Base-by-base conservation (phyloP, 1,140 invertebrate genomes). In the Mylabris phalerata region DNA sequence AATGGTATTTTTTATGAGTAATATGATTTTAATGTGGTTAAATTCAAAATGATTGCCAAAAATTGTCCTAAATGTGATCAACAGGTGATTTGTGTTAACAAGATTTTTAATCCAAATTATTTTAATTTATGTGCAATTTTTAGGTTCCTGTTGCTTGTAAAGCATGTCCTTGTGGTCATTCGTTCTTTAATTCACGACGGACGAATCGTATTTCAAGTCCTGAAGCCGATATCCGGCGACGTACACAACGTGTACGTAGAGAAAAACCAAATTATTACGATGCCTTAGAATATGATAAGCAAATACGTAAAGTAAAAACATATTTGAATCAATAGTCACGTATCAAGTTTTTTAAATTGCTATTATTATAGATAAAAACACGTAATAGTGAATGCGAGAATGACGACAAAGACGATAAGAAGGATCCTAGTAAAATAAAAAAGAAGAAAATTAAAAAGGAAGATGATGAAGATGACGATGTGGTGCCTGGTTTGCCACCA, bases 201-300 rank as follows among this genome's bases (percentile, higher is more conserved):
- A 83, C 79, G 47, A 80, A 80, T 0, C 79, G 62, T 66, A 56
- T 66, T 43, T 55, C 64, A 61, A 63, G 65, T 51, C 67, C 65
- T 24, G 71, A 65, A 48, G 75, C 71, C 45, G 79, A 81, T 55
- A 78, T 78, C 41, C 75, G 81, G 43, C 67, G 88, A 43, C 75
- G 88, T 57, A 90, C 88, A 0, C 86, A 86, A 63, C 74, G 89
- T 54, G 84, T 90, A 10, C 83, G 88, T 66, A 73, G 89, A 50
- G 85, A 87, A 55, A 88, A 89, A 68, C 87, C 87, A 38, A 87
- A 90, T 78, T 92, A 88, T 75, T 92, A 90, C 64, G 88, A 92
- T 78, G 82, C 87, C 6, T 79, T 89, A 63, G 86, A 90, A 77
- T 84, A 85, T 79, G 84, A 86, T 59, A 85, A 84, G 70, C 82